phyloP scores from a whole-genome alignment of 1,140 invertebrate species.

The Steinernema khuongi region DNA sequence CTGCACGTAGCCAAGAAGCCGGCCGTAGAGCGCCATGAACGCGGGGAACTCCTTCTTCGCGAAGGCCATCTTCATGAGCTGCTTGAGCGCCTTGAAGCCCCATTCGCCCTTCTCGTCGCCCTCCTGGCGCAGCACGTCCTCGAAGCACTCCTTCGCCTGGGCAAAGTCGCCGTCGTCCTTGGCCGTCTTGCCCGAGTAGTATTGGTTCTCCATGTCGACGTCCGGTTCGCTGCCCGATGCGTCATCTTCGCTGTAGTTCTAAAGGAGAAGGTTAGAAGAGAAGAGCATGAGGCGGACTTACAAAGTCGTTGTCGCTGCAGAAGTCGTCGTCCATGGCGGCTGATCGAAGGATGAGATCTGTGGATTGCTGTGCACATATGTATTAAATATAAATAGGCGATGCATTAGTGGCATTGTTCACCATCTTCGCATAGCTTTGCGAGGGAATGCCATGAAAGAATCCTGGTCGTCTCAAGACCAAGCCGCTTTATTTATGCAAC shows the following conservation, averaged over 20 bases:
- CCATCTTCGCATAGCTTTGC: no score
- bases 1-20: constrained; percentile 96
- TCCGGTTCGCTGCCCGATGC: constrained; percentile 74
- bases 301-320: constrained; percentile 39
- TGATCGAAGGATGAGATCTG: no score
- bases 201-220: constrained; percentile 98
- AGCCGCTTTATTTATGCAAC: no score
- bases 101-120: constrained; percentile 99
- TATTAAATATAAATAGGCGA: no score
- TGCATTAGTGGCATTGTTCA: no score
- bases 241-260: constrained; percentile 63
- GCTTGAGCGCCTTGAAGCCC: constrained; percentile 99
- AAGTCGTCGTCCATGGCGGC: constrained; percentile 27
- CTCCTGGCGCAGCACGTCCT: constrained; percentile 76
- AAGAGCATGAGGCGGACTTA: no score
- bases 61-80: constrained; percentile 99
- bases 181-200: constrained; percentile 96
- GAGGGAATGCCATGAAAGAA: no score
- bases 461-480: no score
- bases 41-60: constrained; percentile 71
- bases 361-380: no score
- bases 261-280: no score
- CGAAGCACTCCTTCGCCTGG: constrained; percentile 87
- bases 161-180: constrained; percentile 79
- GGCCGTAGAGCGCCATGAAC: constrained; percentile 78